Percentiles rank a stretch among this genome's conserved stretches.
These are phyloP conservation scores for Danaus melanippus DNA, from an alignment of 1,140 invertebrate species.

Conservation along the genomic window DNA sequence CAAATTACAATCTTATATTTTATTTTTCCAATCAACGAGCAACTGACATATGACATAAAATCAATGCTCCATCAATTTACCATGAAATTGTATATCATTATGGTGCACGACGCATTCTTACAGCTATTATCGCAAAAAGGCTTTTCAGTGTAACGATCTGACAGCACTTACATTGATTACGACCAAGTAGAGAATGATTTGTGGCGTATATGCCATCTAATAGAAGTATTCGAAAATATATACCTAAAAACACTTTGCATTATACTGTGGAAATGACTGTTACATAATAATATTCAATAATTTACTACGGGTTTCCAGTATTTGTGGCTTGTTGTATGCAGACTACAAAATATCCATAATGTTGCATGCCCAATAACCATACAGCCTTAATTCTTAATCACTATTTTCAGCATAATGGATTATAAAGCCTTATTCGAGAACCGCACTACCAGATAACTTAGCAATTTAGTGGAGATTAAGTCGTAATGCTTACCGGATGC, in stretches of 20 bases:
- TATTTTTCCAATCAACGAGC: slow-evolving; percentile 5
- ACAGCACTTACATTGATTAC: slow-evolving; percentile 7
- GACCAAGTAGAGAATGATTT: too few relatives aligned
- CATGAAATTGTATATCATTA: slow-evolving; percentile 18
- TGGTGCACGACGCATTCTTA: slow-evolving; percentile 13
- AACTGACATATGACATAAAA: slow-evolving; percentile 11
- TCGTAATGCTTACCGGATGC: slow-evolving; percentile 35
- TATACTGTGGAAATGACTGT: too few relatives aligned
- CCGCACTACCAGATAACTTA: slow-evolving; percentile 26
- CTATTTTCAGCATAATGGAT: too few relatives aligned
- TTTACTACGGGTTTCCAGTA: too few relatives aligned
- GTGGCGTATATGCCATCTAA: too few relatives aligned
- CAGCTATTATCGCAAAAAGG: slow-evolving; percentile 13
- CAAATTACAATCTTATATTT: slow-evolving; percentile 3
- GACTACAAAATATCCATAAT: slow-evolving; percentile 1
- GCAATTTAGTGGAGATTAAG: slow-evolving; percentile 46
- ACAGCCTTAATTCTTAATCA: slow-evolving; percentile 5
- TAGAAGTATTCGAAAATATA: too few relatives aligned
- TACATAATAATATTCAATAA: too few relatives aligned
- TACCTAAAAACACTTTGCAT: too few relatives aligned
- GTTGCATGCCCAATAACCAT: not conserved
- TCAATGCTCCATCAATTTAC: slow-evolving; percentile 15
- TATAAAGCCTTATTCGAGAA: slow-evolving; percentile 17
- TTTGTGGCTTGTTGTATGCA: too few relatives aligned
- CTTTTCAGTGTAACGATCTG: slow-evolving; percentile 10